These are phyloP conservation scores for Conus canariensis DNA, from an alignment of 2,888 invertebrate species.

Conservation along the genomic window DNA sequence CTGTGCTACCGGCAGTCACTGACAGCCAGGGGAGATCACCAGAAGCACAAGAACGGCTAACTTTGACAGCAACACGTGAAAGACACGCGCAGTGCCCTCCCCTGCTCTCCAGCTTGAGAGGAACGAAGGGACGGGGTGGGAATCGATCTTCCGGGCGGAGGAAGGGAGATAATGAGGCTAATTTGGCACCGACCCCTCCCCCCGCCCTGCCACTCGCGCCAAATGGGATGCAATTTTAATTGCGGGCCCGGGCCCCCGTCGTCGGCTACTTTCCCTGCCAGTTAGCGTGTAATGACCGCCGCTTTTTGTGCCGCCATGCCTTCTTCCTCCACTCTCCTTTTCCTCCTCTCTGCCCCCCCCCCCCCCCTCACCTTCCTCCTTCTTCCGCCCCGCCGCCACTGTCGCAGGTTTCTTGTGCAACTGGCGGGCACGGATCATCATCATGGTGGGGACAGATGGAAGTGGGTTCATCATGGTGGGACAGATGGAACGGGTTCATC, in stretches of 20 bases:
- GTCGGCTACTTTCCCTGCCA: constrained; percentile 28
- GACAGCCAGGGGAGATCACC: constrained; percentile 34
- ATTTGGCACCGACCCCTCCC: constrained; percentile 13
- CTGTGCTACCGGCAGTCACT: not conserved
- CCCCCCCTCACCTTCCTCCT: too few relatives aligned
- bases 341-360: not conserved
- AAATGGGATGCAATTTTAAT: constrained; percentile 40
- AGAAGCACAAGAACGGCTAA: constrained; percentile 28
- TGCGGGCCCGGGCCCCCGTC: not conserved
- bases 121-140: not conserved
- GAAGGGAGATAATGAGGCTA: constrained; percentile 37
- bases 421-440: too few relatives aligned
- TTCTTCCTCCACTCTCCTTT: not conserved
- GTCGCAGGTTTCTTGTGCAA: too few relatives aligned
- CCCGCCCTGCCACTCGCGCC: constrained; percentile 1
- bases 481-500: too few relatives aligned
- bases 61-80: constrained; percentile 35
- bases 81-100: constrained; percentile 27
- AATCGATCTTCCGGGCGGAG: not conserved
- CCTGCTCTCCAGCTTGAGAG: not conserved
- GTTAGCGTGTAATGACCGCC: constrained; percentile 28
- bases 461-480: too few relatives aligned
- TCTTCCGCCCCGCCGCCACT: not conserved
- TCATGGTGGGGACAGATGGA: too few relatives aligned
- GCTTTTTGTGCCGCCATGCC: not conserved